Conservation (phyloP, 2,888 invertebrate genomes). For the Scaptomyza cyrtandrae region DNA sequence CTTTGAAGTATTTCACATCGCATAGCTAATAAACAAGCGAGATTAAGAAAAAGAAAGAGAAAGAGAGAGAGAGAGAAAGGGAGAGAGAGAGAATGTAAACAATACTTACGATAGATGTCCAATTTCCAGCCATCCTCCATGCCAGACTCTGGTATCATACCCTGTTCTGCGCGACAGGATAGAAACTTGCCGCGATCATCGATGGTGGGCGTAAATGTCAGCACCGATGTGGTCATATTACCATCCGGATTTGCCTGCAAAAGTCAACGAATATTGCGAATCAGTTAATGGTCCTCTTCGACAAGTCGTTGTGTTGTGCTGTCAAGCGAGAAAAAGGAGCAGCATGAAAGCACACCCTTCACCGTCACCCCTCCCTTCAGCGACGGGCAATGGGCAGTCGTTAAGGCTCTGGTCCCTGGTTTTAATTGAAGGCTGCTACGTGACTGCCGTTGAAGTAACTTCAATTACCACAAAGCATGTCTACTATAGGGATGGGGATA, state of each 20-base stretch:
- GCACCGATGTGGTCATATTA: slow-evolving; percentile 91
- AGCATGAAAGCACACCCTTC: neutral
- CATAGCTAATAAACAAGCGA: slow-evolving; percentile 30
- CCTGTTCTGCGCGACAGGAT: slow-evolving; percentile 91
- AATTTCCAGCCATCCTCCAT: slow-evolving; percentile 93
- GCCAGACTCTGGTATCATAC: slow-evolving; percentile 89
- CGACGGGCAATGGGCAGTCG: slow-evolving; percentile 61
- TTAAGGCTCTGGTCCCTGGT: slow-evolving; percentile 53
- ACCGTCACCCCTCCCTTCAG: neutral
- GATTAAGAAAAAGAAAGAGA: too few species aligned
- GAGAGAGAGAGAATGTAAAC: slow-evolving; percentile 24
- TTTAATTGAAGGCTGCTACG: slow-evolving; percentile 76
- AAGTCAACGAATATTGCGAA: slow-evolving; percentile 31
- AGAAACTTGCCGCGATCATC: slow-evolving; percentile 92
- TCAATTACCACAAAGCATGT: slow-evolving; percentile 76
- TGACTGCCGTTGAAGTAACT: slow-evolving; percentile 74
- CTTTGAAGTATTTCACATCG: slow-evolving; percentile 43
- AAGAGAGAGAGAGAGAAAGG: neutral
- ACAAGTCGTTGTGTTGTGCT: slow-evolving; percentile 19
- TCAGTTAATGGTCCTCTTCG: slow-evolving; percentile 41
- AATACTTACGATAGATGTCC: slow-evolving; percentile 92
- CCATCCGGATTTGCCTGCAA: slow-evolving; percentile 86
- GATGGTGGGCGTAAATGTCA: slow-evolving; percentile 91
- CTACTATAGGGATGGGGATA: slow-evolving; percentile 19
- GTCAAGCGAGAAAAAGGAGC: slow-evolving; percentile 48